A percentile compares a stretch with the other conserved stretches of the same genome.
These are phyloP conservation scores for Nineta flava DNA, from an alignment of 2,888 invertebrate genomes.

Conservation along the genomic window DNA sequence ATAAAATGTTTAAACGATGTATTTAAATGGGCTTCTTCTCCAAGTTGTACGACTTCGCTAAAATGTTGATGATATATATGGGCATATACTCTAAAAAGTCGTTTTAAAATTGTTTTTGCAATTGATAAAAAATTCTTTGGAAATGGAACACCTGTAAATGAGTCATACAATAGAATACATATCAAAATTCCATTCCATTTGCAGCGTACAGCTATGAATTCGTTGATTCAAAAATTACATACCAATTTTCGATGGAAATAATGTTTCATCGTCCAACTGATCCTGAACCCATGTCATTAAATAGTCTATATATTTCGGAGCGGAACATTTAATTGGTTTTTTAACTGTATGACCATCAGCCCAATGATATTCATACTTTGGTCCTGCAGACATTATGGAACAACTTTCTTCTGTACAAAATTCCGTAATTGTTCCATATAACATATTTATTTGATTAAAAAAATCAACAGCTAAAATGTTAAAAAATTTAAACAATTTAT, in stretches of 20 bases:
- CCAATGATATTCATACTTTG: constrained; percentile 99
- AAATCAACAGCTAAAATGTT: constrained; percentile 84
- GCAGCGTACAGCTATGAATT: not conserved
- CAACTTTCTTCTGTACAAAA: constrained; percentile 96
- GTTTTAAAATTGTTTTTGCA: constrained; percentile 95
- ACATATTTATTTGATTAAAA: constrained; percentile 99
- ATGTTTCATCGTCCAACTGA: constrained; percentile 93
- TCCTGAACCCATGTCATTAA: constrained; percentile 99
- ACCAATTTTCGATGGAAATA: constrained; percentile 97
- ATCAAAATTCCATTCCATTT: not conserved
- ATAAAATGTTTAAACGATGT: constrained; percentile 99
- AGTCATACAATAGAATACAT: constrained; percentile 16
- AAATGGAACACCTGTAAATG: constrained; percentile 96
- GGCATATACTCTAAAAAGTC: constrained; percentile 96
- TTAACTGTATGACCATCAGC: constrained; percentile 96
- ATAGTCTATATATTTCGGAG: constrained; percentile 98
- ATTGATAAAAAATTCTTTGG: constrained; percentile 93
- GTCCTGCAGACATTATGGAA: constrained; percentile 97
- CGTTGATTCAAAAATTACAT: constrained; percentile 37
- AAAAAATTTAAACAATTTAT: not conserved
- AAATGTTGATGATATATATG: constrained; percentile 99
- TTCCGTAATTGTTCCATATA: constrained; percentile 99
- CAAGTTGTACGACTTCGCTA: constrained; percentile 90
- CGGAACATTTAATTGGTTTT: constrained; percentile 97
- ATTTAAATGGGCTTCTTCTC: constrained; percentile 97